Conservation (phyloP, 2,113 vertebrate species). For the Nannospalax galili region DNA sequence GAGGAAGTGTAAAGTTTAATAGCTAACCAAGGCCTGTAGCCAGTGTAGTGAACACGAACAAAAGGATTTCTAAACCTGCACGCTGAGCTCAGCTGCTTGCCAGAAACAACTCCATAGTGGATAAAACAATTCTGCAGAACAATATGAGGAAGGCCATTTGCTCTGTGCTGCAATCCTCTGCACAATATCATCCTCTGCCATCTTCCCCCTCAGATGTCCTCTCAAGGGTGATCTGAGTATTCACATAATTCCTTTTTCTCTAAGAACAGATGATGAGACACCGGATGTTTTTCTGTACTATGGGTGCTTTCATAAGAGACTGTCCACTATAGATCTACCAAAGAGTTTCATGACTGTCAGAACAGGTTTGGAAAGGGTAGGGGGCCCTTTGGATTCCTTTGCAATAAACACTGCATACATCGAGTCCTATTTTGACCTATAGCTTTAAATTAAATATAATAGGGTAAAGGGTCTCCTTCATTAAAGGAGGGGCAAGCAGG, state of each 20-base stretch:
- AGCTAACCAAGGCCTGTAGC: neutral
- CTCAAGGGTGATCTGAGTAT: neutral
- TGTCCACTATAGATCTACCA: neutral
- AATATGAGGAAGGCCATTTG: neutral
- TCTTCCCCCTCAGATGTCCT: accelerated
- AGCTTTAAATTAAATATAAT: neutral
- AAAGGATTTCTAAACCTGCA: neutral
- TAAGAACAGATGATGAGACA: neutral
- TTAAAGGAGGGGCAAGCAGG: too few species aligned
- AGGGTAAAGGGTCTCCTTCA: too few species aligned
- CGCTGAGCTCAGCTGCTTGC: neutral
- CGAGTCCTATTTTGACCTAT: neutral
- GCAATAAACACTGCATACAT: neutral
- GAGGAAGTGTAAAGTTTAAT: neutral
- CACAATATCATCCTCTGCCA: neutral
- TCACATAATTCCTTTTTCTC: neutral
- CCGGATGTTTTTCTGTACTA: too few species aligned
- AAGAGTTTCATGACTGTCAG: neutral
- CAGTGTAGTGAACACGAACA: neutral
- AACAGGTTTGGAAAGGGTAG: neutral
- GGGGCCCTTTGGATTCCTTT: neutral
- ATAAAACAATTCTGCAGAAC: neutral
- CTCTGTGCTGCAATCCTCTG: neutral
- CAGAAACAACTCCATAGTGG: neutral
- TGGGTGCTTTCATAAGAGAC: neutral